phyloP scores from a whole-genome alignment of 1,140 invertebrate genomes.

The Brachionus plicatilis region DNA sequence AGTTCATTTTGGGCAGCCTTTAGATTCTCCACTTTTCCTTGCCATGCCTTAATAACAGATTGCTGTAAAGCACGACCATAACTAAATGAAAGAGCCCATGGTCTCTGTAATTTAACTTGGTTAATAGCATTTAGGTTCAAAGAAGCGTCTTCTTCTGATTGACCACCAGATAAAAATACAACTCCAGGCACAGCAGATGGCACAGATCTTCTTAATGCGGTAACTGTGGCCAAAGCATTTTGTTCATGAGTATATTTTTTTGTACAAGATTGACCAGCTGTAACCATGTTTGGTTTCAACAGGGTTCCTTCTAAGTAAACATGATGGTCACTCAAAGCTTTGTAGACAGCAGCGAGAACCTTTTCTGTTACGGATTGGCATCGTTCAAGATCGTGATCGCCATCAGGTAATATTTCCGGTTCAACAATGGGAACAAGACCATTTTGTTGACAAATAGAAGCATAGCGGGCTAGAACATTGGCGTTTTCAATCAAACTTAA shows the following conservation, averaged over 20 bases:
- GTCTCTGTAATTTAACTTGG: constrained; percentile 63
- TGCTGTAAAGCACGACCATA: constrained; percentile 76
- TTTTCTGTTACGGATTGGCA: constrained; percentile 64
- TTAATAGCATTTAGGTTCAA: constrained; percentile 87
- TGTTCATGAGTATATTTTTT: constrained; percentile 71
- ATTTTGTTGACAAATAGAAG: constrained; percentile 89
- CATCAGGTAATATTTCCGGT: constrained; percentile 82
- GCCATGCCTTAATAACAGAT: constrained; percentile 80
- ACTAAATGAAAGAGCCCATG: constrained; percentile 86
- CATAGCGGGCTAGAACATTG: constrained; percentile 92
- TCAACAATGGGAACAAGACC: constrained; percentile 95
- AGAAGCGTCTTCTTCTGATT: constrained; percentile 85
- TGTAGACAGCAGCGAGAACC: constrained; percentile 90
- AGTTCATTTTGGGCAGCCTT: constrained; percentile 72
- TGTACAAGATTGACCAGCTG: constrained; percentile 70
- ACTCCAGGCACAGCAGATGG: constrained; percentile 80
- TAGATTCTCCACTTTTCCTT: constrained; percentile 75
- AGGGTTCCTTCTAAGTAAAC: constrained; percentile 95
- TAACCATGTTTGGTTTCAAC: constrained; percentile 97
- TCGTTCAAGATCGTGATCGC: constrained; percentile 82
- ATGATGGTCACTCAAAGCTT: constrained; percentile 90
- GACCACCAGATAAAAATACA: constrained; percentile 61
- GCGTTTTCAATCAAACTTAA: constrained; percentile 86
- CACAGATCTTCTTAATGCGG: constrained; percentile 72
- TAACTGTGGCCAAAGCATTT: constrained; percentile 74